Conservation (phyloP, 2,113 vertebrate genomes). For the Xiphophorus couchianus region DNA sequence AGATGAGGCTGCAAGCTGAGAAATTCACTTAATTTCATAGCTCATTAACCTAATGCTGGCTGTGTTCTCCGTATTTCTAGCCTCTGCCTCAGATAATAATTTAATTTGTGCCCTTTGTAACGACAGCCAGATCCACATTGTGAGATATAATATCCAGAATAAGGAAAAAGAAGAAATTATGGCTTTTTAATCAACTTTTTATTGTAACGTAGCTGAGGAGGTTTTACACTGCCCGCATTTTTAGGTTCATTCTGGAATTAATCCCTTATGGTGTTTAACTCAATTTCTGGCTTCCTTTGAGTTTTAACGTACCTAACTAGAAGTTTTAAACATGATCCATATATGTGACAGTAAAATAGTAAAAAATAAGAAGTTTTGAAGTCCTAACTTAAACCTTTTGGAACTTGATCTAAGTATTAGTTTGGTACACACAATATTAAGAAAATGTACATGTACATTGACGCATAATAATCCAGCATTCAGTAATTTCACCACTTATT, state of each 20-base stretch:
- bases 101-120: slow-evolving; percentile 42
- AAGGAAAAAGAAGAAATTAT: not conserved
- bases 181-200: not conserved
- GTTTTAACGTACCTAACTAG: no score
- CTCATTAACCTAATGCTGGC: slow-evolving; percentile 69
- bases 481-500: no score
- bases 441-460: no score
- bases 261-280: no score
- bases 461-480: no score
- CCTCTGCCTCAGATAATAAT: slow-evolving; percentile 41
- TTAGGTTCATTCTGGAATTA: not conserved
- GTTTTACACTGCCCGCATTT: not conserved
- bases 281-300: no score
- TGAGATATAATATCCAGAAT: slow-evolving; percentile 2
- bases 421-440: no score
- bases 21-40: slow-evolving; percentile 75
- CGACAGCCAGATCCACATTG: slow-evolving; percentile 24
- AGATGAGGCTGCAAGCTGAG: slow-evolving; percentile 55
- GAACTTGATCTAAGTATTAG: no score
- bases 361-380: no score
- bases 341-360: no score
- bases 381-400: no score
- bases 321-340: no score
- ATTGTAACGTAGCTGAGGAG: not conserved
- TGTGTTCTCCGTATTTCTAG: slow-evolving; percentile 21